Base-by-base conservation (phyloP, 2,113 vertebrate genomes). In the Bubo scandiacus region DNA sequence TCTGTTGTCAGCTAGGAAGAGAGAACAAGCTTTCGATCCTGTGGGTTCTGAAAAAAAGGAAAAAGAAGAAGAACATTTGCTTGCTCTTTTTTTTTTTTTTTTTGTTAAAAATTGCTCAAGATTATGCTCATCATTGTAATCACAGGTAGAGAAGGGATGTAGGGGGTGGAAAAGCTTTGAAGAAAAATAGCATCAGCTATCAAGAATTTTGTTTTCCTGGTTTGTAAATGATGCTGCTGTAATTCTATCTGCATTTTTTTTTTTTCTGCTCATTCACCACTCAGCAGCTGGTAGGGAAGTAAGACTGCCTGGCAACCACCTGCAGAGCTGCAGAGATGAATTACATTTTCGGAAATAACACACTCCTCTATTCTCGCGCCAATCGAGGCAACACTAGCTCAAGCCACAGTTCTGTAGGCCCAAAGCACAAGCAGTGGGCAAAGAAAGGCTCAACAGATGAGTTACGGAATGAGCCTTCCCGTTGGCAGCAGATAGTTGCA, bases 331-430 rank as follows among this genome's bases (percentile, higher is more conserved):
- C 98, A 97, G 98, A 98, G 97, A 99, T 99, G 99, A 99, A 99
- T 98, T 99, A 99, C 98, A 99, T 99, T 98, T 99, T 99, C 81
- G 99, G 99, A 92, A 99, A 99, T 99, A 99, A 99, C 98, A 99
- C 99, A 91, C 98, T 99, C 62, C 98, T 99, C 68, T 99, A 99
- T 98, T 99, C 99, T 86, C 99, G 99, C 45, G 98, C 98, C 94
- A 99, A 95, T 81, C 98, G 99, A 94, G 98, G 98, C 97, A 99
- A 98, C 92, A 91, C 98, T 57, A 98, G 98, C 93, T 98, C 98
- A 71, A 98, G 98, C 98, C 99, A 99, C 96, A 98, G 98, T 81
- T 98, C 98, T 58, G 97, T 97, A 97, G 99, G 99, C 97, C 97
- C 98, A 94, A 99, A 99, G 95, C 99, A 98, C 95, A 99, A 99